Evolutionary conservation across 2,888 invertebrate species (phyloP), one percentile per base, ranked within the genome.

Genomic region (Morpho helenor): DNA sequence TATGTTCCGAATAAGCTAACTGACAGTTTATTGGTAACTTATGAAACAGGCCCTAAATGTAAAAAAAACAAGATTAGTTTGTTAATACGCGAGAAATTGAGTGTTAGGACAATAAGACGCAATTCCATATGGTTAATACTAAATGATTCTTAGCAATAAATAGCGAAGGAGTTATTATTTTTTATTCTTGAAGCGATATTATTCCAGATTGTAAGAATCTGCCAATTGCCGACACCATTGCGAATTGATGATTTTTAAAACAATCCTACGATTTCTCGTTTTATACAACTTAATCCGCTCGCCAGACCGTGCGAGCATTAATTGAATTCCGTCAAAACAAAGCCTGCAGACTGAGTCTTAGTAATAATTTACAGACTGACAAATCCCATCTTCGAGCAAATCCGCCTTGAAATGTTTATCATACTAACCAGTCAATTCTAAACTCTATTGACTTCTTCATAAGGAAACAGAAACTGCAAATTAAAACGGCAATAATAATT

Each of bases 271-370:
- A 55, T 63, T 59, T 59, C 59, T 57, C 59, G 61, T 52, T 60
- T 60, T 46, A 53, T 56, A 66, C 59, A 57, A 58, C 61, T 66
- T 79, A 80, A 82, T 76, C 82, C 74, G 74, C 76, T 81, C 77
- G 76, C 57, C 62, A 58, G 66, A 65, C 67, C 68, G 66, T 71
- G 75, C 72, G 74, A 70, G 73, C 72, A 73, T 75, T 79, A 80
- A 77, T 78, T 78, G 71, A 69, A 74, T 71, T 66, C 74, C 72
- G 79, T 85, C 84, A 84, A 79, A 82, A 85, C 82, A 83, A 69
- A 71, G 61, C 65, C 59, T 66, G 69, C 71, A 64, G 66, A 66
- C 62, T 64, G 69, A 66, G 68, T 67, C 69, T 73, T 66, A 60
- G 69, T 68, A 68, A 69, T 73, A 73, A 75, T 74, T 75, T 71